Conservation (phyloP, 2,113 vertebrate genomes). For the Laticauda laticaudata region DNA sequence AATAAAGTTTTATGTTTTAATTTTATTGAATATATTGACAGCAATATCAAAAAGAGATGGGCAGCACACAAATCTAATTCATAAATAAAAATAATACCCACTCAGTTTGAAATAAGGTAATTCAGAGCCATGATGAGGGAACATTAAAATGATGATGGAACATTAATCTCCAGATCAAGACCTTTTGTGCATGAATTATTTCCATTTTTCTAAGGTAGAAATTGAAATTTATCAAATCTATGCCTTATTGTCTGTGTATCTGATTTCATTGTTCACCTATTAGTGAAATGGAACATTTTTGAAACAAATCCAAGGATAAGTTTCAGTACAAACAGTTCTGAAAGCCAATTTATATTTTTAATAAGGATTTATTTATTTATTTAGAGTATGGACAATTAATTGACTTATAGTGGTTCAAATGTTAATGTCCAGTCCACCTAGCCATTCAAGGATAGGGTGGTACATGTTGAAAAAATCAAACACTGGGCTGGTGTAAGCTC, state of each 20-base stretch:
- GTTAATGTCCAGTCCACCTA: too few relatives aligned
- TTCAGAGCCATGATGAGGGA: background rate
- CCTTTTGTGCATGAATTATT: background rate
- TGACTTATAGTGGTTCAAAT: too few relatives aligned
- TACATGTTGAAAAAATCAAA: too few relatives aligned
- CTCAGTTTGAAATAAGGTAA: background rate
- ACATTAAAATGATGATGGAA: background rate
- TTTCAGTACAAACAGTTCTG: slow-evolving; percentile 52
- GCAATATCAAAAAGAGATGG: background rate
- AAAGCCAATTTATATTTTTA: slow-evolving; percentile 63
- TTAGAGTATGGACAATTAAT: too few relatives aligned
- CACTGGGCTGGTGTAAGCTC: too few relatives aligned
- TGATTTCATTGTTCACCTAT: slow-evolving; percentile 44
- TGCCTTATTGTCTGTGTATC: slow-evolving; percentile 21
- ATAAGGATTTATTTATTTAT: slow-evolving; percentile 32
- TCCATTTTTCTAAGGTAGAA: slow-evolving; percentile 19
- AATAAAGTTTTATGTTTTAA: background rate
- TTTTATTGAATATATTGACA: background rate
- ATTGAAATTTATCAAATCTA: slow-evolving; percentile 53
- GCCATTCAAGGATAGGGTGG: too few relatives aligned
- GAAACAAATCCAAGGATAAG: slow-evolving; percentile 37
- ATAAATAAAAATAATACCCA: too few relatives aligned
- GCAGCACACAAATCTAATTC: too few relatives aligned
- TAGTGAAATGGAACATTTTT: slow-evolving; percentile 45
- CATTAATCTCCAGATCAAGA: background rate